Evolutionary conservation across 2,113 vertebrate species (phyloP).

Genomic region (Lutjanus erythropterus): DNA sequence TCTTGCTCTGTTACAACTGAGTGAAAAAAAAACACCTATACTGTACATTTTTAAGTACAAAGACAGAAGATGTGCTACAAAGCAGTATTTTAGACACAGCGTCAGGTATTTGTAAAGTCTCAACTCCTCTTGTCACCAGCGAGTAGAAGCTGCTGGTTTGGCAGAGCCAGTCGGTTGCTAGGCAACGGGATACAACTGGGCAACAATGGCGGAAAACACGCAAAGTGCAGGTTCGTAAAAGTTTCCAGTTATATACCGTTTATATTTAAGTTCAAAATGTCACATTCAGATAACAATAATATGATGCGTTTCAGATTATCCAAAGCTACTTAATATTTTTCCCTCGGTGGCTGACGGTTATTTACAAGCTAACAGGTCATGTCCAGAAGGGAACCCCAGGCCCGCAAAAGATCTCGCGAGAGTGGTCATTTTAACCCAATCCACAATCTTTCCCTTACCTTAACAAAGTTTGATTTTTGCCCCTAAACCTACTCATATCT

Average conservation of each 20-base stretch:
- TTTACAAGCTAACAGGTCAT: no score
- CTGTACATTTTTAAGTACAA: background rate
- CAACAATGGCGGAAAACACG: constrained; percentile 71
- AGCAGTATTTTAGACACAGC: background rate
- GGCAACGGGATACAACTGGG: constrained; percentile 59
- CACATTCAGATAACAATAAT: background rate
- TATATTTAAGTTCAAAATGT: background rate
- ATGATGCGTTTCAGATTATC: no score
- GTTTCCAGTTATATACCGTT: no score
- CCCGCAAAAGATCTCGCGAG: no score
- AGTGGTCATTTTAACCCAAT: no score
- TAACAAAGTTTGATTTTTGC: no score
- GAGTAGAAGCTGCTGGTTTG: background rate
- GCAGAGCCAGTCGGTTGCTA: constrained; percentile 41
- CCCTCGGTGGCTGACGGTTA: no score
- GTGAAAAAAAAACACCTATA: background rate
- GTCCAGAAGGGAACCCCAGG: no score
- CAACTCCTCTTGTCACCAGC: background rate
- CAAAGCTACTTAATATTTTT: background rate
- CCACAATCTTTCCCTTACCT: no score
- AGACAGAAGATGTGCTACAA: background rate
- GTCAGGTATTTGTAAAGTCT: background rate
- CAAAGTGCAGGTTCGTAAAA: constrained; percentile 66
- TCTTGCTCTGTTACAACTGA: background rate
- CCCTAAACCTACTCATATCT: no score